These are phyloP conservation scores for Drosophila testacea DNA, from an alignment of 2,888 invertebrate species.

Conservation along the genomic window DNA sequence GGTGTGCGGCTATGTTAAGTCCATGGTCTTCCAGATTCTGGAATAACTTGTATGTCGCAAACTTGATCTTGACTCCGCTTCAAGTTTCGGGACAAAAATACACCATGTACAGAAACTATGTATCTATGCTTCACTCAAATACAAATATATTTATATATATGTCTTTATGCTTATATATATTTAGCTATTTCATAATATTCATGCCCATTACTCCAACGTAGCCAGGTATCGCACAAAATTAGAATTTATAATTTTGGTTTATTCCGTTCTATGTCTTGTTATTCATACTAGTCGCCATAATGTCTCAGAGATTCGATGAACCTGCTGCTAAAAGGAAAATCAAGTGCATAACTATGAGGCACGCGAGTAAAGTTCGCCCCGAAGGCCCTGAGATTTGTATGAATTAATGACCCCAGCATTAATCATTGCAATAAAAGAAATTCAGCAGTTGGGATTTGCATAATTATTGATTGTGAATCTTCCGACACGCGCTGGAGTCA, in stretches of 20 bases:
- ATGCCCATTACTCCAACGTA: slow-evolving; percentile 17
- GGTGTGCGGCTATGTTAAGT: slow-evolving; percentile 25
- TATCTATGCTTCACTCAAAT: too few species aligned
- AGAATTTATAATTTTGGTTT: slow-evolving; percentile 63
- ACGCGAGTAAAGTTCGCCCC: slow-evolving; percentile 51
- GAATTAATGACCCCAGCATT: slow-evolving; percentile 51
- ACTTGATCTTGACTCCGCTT: slow-evolving; percentile 13
- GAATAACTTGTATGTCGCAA: slow-evolving; percentile 46
- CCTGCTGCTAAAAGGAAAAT: slow-evolving; percentile 32
- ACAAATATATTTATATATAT: too few species aligned
- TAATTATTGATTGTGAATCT: slow-evolving; percentile 44
- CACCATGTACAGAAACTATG: slow-evolving; percentile 2
- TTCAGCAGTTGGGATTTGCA: slow-evolving; percentile 54
- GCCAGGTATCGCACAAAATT: slow-evolving; percentile 47
- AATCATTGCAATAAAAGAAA: slow-evolving; percentile 61
- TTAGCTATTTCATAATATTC: slow-evolving; percentile 7
- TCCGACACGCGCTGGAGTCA: slow-evolving; percentile 34
- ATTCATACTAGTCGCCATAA: slow-evolving; percentile 53
- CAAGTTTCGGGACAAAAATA: slow-evolving; percentile 4
- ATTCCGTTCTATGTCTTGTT: slow-evolving; percentile 1
- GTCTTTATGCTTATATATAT: background rate
- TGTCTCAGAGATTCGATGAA: slow-evolving; percentile 49
- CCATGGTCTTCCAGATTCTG: slow-evolving; percentile 26
- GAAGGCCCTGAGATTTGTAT: slow-evolving; percentile 22
- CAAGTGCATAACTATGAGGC: slow-evolving; percentile 64